A percentile compares a stretch with the other conserved stretches of the same genome.
Evolutionary conservation across 2,888 invertebrate genomes (phyloP).

Genomic region (Trichogramma dendrolimi): DNA sequence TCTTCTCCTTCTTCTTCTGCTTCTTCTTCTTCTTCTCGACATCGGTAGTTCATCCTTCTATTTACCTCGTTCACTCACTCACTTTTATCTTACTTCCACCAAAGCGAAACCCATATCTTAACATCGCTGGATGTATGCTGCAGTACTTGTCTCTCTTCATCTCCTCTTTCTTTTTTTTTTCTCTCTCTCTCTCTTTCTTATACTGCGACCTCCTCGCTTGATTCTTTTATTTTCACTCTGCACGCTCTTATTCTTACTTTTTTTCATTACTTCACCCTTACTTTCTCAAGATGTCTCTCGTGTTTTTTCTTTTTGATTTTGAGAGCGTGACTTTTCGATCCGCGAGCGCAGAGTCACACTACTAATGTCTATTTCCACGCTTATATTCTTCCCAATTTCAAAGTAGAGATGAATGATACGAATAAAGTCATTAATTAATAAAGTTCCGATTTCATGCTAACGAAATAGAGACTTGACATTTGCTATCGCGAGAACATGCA

Average conservation of each 20-base stretch:
- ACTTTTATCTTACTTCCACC: constrained; percentile 28
- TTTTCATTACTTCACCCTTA: constrained; percentile 19
- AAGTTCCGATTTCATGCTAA: too few species aligned
- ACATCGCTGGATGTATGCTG: constrained; percentile 16
- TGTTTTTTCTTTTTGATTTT: constrained; percentile 15
- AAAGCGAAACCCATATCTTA: constrained; percentile 28
- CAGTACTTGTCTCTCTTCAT: constrained; percentile 23
- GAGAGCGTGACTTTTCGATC: not conserved
- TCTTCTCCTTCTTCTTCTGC: constrained; percentile 21
- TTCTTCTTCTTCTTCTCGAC: constrained; percentile 4
- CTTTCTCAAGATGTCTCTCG: constrained; percentile 15
- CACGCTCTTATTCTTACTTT: constrained; percentile 21
- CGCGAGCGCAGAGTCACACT: too few species aligned
- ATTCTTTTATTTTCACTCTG: constrained; percentile 26
- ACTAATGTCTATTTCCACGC: too few species aligned
- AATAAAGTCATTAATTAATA: too few species aligned
- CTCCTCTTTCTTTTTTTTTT: constrained; percentile 14
- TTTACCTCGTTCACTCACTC: not conserved
- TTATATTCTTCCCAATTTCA: too few species aligned
- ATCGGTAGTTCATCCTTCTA: not conserved
- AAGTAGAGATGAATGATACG: too few species aligned
- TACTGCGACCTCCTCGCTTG: constrained; percentile 16
- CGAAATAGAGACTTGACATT: too few species aligned
- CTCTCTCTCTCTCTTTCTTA: constrained; percentile 14
- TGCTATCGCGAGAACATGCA: too few species aligned